phyloP scores from a whole-genome alignment of 2,113 vertebrate species.

The Oreochromis aureus region DNA sequence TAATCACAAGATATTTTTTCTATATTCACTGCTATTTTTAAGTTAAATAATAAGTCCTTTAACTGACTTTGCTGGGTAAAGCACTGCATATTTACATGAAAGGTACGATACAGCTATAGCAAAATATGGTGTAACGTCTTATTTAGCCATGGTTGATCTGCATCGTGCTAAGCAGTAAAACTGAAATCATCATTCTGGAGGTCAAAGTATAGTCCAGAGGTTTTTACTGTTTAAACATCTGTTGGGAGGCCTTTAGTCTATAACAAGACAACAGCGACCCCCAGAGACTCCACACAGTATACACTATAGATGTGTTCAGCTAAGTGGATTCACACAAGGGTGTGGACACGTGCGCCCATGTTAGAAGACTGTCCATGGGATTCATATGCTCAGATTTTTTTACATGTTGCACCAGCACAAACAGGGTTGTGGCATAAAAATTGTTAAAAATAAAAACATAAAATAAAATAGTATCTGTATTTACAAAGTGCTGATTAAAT shows the following conservation, averaged over 20 bases:
- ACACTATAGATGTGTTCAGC: not conserved
- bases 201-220: not conserved
- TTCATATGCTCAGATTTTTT: not conserved
- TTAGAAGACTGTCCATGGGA: not conserved
- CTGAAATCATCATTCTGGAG: not conserved
- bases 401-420: not conserved
- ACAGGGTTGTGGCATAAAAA: not conserved
- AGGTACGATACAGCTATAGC: not conserved
- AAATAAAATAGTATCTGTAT: not conserved
- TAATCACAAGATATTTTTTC: not conserved
- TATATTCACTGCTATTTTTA: not conserved
- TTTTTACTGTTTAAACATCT: not conserved
- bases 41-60: not conserved
- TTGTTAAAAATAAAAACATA: fast-evolving
- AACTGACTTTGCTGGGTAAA: not conserved
- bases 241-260: not conserved
- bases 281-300: not conserved
- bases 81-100: not conserved
- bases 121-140: not conserved
- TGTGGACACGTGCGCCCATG: not conserved
- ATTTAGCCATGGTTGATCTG: not conserved
- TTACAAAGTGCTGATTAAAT: not conserved
- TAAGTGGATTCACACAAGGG: not conserved
- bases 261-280: not conserved
- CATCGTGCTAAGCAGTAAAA: not conserved